Base-by-base conservation (phyloP, 2,113 vertebrate genomes). In the Ariopsis seemanni region DNA sequence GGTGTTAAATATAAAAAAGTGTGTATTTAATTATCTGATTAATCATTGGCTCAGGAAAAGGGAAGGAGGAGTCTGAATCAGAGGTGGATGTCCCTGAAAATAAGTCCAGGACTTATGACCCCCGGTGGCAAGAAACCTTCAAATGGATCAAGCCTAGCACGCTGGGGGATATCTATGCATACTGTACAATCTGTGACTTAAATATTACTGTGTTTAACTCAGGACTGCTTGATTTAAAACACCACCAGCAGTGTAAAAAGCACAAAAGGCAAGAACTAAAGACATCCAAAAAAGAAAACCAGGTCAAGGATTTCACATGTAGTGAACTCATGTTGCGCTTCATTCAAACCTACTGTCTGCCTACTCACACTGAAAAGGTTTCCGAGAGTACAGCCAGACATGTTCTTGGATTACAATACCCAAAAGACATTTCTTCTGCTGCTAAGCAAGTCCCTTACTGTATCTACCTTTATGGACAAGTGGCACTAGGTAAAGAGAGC, bases 401-500 rank as follows among this genome's bases (percentile, higher is more conserved):
- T 77, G 91, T 93, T 30, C 89, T 94, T 83, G 93, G 94, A n/a
- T 60, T 72, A 15, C 69, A 90, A 27, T 94, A 95, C 87, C 92
- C 93, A 57, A 77, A 89, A 48, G 89, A 94, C 84, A 90, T 95
- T 2, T 42, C 48, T 27, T 90, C 92, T 8, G 63, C 86, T 60
- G 94, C 93, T 82, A 88, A 87, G n/a, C 82, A 91, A 53, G 93
- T 91, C 17, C 95, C 95, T 0, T 96, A 94, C 89, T 94, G 93
- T 79, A 48, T 95, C 2, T 96, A 95, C 88, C 15, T 94, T 20
- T 95, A 94, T 58, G 91, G 87, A 77, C 91, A 92, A 7, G 87
- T 93, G 52, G n/a, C 91, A 0, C 86, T 93, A 20, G 90, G 85
- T 69, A 79, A 89, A 18, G 69, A 87, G 27, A 83, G 60, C 3